Evolutionary conservation across 1,140 invertebrate genomes (phyloP).

Genomic region (Meteorus sp.): DNA sequence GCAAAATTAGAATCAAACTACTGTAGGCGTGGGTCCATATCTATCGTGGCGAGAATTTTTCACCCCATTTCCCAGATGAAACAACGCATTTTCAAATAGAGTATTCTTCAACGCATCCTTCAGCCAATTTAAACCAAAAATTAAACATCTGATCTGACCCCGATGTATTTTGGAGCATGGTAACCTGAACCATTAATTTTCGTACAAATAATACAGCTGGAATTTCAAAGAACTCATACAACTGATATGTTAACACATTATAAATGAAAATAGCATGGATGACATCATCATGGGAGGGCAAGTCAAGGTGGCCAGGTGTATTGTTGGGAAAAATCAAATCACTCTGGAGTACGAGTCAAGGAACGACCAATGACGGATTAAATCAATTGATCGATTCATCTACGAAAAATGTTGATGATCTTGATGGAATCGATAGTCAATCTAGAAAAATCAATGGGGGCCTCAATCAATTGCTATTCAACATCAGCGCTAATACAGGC

Average conservation of each 20-base stretch:
- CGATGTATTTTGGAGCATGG: too few relatives aligned
- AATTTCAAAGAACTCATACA: too few relatives aligned
- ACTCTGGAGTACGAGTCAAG: slow-evolving; percentile 75
- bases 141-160: too few relatives aligned
- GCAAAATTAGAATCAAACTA: too few relatives aligned
- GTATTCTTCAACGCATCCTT: too few relatives aligned
- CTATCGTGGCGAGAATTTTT: too few relatives aligned
- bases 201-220: too few relatives aligned
- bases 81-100: too few relatives aligned
- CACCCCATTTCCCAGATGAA: too few relatives aligned
- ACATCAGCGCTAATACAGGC: slow-evolving; percentile 20
- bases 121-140: too few relatives aligned
- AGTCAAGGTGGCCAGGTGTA: slow-evolving; percentile 71
- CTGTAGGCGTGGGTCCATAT: too few relatives aligned
- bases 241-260: slow-evolving; percentile 18
- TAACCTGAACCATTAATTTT: too few relatives aligned
- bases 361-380: slow-evolving; percentile 69
- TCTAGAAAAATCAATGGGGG: slow-evolving; percentile 22
- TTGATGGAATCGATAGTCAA: slow-evolving; percentile 20
- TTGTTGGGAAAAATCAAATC: slow-evolving; percentile 85
- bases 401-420: slow-evolving; percentile 45
- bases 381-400: slow-evolving; percentile 70
- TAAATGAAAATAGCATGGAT: slow-evolving; percentile 55
- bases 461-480: slow-evolving; percentile 12
- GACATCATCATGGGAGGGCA: slow-evolving; percentile 62